Percentiles rank a stretch among this genome's conserved stretches.
Evolutionary conservation across 1,140 invertebrate species (phyloP).

Genomic region (Drosophila dunni): DNA sequence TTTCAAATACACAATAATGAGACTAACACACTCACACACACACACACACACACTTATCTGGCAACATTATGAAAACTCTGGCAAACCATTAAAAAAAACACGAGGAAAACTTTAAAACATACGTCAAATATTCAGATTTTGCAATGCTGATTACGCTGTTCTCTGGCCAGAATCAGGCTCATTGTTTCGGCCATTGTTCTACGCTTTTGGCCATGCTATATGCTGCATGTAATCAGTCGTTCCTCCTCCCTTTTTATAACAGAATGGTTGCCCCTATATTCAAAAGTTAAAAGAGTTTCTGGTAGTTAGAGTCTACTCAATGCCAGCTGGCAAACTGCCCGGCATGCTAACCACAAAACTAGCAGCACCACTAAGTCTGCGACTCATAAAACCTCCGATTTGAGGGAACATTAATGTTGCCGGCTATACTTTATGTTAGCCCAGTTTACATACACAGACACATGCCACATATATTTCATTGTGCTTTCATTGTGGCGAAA

Average conservation of each 20-base stretch:
- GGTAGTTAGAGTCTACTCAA: conserved; percentile 42
- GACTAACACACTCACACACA: conserved; percentile 12
- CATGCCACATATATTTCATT: neutral
- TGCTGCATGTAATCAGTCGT: conserved; percentile 34
- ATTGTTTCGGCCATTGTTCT: conserved; percentile 17
- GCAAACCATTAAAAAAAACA: conserved; percentile 8
- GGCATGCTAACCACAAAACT: conserved; percentile 4
- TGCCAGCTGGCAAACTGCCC: conserved; percentile 27
- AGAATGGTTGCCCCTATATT: conserved; percentile 55
- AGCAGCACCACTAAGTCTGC: neutral
- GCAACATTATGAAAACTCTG: conserved; percentile 7
- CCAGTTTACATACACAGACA: neutral
- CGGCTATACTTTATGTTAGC: neutral
- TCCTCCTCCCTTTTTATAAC: too few relatives aligned
- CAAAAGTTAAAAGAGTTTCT: conserved; percentile 70
- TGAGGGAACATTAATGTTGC: conserved; percentile 8
- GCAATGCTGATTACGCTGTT: conserved; percentile 5
- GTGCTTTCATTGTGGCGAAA: conserved; percentile 51
- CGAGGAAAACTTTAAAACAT: neutral
- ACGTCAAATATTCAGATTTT: conserved; percentile 17
- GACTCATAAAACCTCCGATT: conserved; percentile 21
- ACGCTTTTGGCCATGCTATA: neutral
- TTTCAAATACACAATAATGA: conserved; percentile 21
- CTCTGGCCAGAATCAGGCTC: neutral
- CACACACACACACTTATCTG: conserved; percentile 9